These are phyloP conservation scores for Chlorospingus flavigularis DNA, from an alignment of 2,797 vertebrate genomes.

Conservation along the genomic window DNA sequence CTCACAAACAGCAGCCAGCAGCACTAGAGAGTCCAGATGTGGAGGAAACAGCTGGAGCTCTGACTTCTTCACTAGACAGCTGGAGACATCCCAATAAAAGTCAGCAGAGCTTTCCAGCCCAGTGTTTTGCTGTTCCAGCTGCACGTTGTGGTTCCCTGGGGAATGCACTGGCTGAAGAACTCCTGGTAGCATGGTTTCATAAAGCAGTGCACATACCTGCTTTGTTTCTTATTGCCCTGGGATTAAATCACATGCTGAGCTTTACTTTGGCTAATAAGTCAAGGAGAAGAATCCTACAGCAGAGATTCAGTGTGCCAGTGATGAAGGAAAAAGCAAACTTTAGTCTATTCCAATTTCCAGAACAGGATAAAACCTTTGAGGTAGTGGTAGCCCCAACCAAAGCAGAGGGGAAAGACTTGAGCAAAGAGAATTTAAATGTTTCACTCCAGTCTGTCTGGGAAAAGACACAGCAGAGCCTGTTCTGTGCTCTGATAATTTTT, in stretches of 20 bases:
- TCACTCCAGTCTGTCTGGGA: background rate
- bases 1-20: background rate
- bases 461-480: background rate
- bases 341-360: background rate
- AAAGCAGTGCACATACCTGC: background rate
- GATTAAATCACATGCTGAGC: background rate
- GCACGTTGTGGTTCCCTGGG: background rate
- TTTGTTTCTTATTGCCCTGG: background rate
- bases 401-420: background rate
- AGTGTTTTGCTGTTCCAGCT: constrained; percentile 9
- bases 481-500: background rate
- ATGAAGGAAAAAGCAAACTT: background rate
- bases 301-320: background rate
- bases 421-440: background rate
- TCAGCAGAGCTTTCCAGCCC: background rate
- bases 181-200: background rate
- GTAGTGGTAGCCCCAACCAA: background rate
- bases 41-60: constrained; percentile 46
- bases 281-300: background rate
- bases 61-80: background rate
- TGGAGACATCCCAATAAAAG: constrained; percentile 44
- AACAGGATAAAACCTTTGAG: background rate
- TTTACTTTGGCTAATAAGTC: background rate
- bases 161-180: background rate
- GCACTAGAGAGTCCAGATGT: background rate